Percentiles rank a stretch among this genome's conserved stretches.
These are phyloP conservation scores for Lethrus apterus DNA, from an alignment of 1,140 invertebrate genomes.

Conservation along the genomic window DNA sequence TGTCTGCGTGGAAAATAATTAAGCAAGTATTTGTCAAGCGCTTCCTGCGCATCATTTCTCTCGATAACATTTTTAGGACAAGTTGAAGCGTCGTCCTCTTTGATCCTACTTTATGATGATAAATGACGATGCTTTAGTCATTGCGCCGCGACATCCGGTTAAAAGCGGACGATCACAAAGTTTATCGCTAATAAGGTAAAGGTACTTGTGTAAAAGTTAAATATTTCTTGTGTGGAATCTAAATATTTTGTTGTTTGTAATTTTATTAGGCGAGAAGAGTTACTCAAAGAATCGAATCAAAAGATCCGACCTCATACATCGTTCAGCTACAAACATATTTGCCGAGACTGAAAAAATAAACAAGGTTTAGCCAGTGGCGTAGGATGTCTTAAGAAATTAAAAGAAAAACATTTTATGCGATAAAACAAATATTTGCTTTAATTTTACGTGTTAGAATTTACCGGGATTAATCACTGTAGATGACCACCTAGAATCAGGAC, in stretches of 20 bases:
- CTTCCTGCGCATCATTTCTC: slow-evolving; percentile 31
- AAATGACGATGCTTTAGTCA: slow-evolving; percentile 32
- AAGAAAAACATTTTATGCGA: background rate
- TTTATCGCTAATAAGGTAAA: too few species aligned
- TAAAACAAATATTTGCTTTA: background rate
- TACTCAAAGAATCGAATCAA: slow-evolving; percentile 28
- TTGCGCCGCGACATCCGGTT: slow-evolving; percentile 30
- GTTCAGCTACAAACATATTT: slow-evolving; percentile 5
- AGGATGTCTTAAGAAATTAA: too few species aligned
- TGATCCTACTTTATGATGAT: slow-evolving; percentile 33
- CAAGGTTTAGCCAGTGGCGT: slow-evolving; percentile 2
- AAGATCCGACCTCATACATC: slow-evolving; percentile 11
- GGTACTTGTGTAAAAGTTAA: too few species aligned
- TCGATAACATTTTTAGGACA: slow-evolving; percentile 32
- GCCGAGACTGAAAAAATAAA: background rate
- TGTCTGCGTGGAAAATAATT: slow-evolving; percentile 37
- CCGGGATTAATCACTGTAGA: background rate
- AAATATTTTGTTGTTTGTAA: slow-evolving; percentile 23
- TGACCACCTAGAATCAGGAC: too few species aligned
- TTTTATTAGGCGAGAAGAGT: slow-evolving; percentile 26
- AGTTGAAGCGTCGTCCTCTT: slow-evolving; percentile 26
- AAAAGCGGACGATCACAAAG: too few species aligned
- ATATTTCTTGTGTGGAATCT: slow-evolving; percentile 26
- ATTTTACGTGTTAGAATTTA: background rate
- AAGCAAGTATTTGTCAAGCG: slow-evolving; percentile 34